Evolutionary conservation across 2,797 vertebrate genomes (phyloP).

Genomic region (Thaleichthys pacificus): DNA sequence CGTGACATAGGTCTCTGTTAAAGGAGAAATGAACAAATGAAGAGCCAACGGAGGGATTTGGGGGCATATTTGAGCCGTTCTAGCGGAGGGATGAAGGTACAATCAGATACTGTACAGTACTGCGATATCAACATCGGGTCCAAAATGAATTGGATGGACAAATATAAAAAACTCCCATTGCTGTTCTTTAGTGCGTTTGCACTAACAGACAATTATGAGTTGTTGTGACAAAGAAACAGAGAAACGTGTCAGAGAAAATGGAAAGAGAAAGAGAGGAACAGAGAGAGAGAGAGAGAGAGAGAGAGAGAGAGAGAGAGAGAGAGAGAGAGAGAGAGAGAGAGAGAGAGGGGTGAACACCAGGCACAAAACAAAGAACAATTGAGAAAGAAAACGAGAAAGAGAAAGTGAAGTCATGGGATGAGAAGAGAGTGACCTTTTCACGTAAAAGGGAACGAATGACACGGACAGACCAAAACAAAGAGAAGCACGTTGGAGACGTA

Average conservation of each 20-base stretch:
- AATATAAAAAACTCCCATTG: constrained; percentile 24
- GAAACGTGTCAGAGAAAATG: neutral
- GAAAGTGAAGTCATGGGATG: neutral
- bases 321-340: neutral
- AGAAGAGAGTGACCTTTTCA: constrained; percentile 18
- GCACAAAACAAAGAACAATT: neutral
- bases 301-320: neutral
- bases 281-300: neutral
- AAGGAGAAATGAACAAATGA: neutral
- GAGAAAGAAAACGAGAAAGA: neutral
- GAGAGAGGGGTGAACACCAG: neutral
- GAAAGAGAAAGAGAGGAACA: neutral
- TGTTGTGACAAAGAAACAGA: constrained; percentile 10
- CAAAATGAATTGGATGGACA: constrained; percentile 1
- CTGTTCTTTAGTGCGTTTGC: constrained; percentile 22
- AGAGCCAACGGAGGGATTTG: neutral
- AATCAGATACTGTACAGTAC: constrained; percentile 41
- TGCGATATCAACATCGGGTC: constrained; percentile 17
- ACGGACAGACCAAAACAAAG: constrained; percentile 62
- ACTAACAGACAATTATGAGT: constrained; percentile 36
- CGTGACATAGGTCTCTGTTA: constrained; percentile 23
- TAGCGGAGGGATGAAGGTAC: constrained; percentile 3
- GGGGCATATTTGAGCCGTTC: neutral
- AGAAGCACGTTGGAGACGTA: constrained; percentile 42
- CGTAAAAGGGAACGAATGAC: constrained; percentile 44